These are phyloP conservation scores for Gymnogyps californianus DNA, from an alignment of 2,113 vertebrate genomes.

Conservation along the genomic window DNA sequence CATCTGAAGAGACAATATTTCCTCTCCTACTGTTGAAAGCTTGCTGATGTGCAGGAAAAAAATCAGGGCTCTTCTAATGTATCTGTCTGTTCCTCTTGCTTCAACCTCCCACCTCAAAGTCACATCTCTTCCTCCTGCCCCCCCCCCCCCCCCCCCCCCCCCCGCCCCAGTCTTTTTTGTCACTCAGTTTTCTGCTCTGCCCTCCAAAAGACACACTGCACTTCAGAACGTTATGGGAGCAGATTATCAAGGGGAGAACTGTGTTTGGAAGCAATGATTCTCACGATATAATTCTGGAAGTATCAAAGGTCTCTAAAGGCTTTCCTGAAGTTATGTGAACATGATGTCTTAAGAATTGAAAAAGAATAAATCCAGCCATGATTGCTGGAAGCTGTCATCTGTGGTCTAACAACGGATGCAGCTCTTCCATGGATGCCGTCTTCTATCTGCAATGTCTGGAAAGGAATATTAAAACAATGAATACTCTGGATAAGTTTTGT, in stretches of 20 bases:
- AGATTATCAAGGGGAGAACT: not conserved
- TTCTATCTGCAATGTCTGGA: not conserved
- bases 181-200: conserved; percentile 11
- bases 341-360: not conserved
- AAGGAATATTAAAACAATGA: not conserved
- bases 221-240: not conserved
- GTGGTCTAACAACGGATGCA: not conserved
- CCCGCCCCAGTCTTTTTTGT: conserved; percentile 9
- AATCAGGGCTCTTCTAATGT: not conserved
- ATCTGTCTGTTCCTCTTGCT: not conserved
- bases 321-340: not conserved
- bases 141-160: no score
- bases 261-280: not conserved
- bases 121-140: not conserved
- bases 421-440: not conserved
- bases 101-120: conserved; percentile 4
- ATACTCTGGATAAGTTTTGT: not conserved
- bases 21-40: not conserved
- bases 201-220: not conserved
- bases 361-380: not conserved
- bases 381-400: not conserved
- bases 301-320: not conserved
- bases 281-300: not conserved
- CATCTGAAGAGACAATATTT: not conserved
- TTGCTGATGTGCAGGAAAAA: not conserved